Evolutionary conservation across 2,888 invertebrate genomes (phyloP), one percentile per base, ranked within the genome.

Genomic region (Fabriciana adippe): DNA sequence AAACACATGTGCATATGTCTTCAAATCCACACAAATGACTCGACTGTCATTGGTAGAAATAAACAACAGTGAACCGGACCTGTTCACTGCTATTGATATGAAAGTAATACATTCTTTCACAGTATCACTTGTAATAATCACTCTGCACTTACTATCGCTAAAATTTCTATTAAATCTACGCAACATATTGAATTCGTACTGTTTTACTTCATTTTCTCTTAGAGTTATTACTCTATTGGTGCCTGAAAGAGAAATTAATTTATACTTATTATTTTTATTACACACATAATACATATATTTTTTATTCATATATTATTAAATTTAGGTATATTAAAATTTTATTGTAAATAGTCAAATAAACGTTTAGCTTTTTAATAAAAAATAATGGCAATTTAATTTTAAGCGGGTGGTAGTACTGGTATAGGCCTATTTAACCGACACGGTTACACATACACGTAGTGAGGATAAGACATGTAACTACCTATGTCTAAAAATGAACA

Each of bases 41-140:
- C 92, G 76, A 55, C 89, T 87, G 55, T 93, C 92, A 64, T 92
- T 84, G 0, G 93, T 93, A 0, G 92, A 86, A 1, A 92, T 84
- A 60, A 93, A 93, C 66, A 93, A 72, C 14, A 90, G 75, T 0
- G 88, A 82, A 0, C 92, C 91, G 15, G 85, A 83, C 70, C 88
- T 88, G 70, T 91, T 92, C 8, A 92, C 88, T 0, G 86, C 87
- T 53, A 88, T 83, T 8, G 88, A 81, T 18, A 87, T 68, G 68
- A 92, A 92, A 1, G 74, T 75, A n/a, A 89, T 71, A 6, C 84
- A 81, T 11, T 84, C 84, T 56, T 87, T 89, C 1, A 92, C 77
- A 0, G 83, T 83, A 1, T 82, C 81, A 15, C 84, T 81, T 0
- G 78, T 75, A 2, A 92, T 78, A 0, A 92, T 78, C 0, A 76